phyloP scores from a whole-genome alignment of 2,113 vertebrate genomes.

The Hydropotes inermis region DNA sequence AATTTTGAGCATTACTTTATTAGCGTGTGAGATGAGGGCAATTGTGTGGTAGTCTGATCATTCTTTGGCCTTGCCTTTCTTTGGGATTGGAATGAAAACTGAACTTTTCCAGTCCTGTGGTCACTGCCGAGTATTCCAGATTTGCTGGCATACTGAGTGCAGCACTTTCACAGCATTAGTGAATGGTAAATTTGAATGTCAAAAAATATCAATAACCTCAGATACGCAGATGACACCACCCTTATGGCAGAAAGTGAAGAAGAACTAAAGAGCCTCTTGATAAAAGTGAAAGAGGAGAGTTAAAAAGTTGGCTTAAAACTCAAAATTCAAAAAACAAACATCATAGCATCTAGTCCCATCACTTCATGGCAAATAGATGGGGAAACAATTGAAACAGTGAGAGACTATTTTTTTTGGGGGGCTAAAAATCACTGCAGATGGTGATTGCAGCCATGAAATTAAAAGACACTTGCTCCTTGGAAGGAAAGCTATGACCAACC shows the following conservation, averaged over 20 bases:
- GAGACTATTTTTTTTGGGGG: neutral
- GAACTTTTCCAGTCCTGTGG: too few relatives aligned
- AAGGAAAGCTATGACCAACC: neutral
- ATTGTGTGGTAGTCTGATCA: too few relatives aligned
- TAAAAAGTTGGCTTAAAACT: neutral
- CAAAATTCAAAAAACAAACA: neutral
- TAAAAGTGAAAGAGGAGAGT: neutral
- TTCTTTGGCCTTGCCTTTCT: too few relatives aligned
- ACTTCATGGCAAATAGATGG: neutral
- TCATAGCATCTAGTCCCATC: neutral
- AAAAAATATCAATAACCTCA: neutral
- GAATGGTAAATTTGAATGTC: neutral
- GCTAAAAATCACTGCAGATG: neutral
- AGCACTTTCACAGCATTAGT: neutral
- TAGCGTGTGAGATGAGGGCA: too few relatives aligned
- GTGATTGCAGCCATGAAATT: neutral
- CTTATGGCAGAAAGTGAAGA: neutral
- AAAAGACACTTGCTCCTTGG: neutral
- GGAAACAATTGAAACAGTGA: neutral
- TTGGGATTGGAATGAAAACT: too few relatives aligned
- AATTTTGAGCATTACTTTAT: too few relatives aligned
- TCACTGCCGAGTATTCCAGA: too few relatives aligned
- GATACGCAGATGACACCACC: neutral
- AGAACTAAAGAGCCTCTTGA: neutral
- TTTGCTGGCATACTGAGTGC: too few relatives aligned